phyloP scores from a whole-genome alignment of 2,888 invertebrate genomes.

The Celastrina argiolus region DNA sequence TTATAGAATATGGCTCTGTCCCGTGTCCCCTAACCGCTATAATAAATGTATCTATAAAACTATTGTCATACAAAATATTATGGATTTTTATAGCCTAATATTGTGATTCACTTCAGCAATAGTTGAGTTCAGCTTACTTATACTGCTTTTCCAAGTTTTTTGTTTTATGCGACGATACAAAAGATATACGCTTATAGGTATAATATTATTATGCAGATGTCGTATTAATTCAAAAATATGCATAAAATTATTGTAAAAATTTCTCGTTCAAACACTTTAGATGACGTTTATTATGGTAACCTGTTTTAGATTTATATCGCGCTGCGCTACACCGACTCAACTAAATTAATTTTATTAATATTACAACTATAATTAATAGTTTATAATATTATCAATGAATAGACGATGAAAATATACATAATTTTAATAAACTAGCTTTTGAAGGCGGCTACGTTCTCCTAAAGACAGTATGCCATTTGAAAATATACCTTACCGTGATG shows the following conservation, averaged over 20 bases:
- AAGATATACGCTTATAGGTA: background rate
- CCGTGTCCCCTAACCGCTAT: background rate
- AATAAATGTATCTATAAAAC: background rate
- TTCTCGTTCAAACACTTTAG: constrained; percentile 13
- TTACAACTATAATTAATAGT: background rate
- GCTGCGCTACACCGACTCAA: background rate
- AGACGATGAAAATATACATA: background rate
- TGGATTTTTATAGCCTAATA: background rate
- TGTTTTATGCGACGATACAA: background rate
- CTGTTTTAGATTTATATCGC: constrained; percentile 18
- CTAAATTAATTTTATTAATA: constrained; percentile 3
- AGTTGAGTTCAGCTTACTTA: background rate
- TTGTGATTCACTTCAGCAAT: background rate
- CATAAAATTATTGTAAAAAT: constrained; percentile 7
- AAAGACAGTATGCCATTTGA: no score
- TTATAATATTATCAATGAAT: constrained; percentile 3
- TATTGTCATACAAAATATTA: background rate
- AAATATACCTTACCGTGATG: no score
- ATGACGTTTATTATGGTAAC: constrained; percentile 1
- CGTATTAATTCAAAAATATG: constrained; percentile 4
- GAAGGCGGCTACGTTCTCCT: no score
- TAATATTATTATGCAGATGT: background rate
- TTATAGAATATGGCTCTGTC: background rate
- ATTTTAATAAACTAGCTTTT: background rate
- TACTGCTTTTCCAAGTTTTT: background rate